Base-by-base conservation (phyloP, 2,797 vertebrate species). In the Siniperca scherzeri region DNA sequence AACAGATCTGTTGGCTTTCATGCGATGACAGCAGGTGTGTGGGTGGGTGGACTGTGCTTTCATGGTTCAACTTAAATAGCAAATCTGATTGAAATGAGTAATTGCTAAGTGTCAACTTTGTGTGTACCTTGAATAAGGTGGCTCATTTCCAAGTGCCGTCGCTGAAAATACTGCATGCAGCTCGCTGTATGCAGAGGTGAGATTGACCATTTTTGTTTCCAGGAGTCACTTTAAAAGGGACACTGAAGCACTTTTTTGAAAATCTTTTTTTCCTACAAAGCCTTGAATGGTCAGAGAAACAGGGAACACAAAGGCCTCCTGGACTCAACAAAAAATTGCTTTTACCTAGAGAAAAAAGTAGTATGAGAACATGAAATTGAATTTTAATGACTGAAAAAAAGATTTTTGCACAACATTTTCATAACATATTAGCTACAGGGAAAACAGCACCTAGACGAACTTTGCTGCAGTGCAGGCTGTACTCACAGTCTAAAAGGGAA, bases 21-120 rank as follows among this genome's bases (percentile, higher is more conserved):
- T 68, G 44, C 12, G 11, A 22, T 21, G 78, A 70, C 91, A 92
- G 90, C 91, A 91, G 92, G 88, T 89, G 85, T 85, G 92, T 91
- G 87, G 92, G 91, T 72, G 90, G 83, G 74, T 30, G 73, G 83
- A 78, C 77, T 22, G 14, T 12, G 81, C 68, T 80, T 83, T 85
- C 64, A 70, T 80, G 83, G 78, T 80, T 83, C 25, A 86, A 81
- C 77, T 77, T 88, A 77, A 92, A 91, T 83, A 82, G 72, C n/a
- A 81, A 81, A 87, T 89, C 57, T 77, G 66, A 90, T 65, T 86
- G 56, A 76, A 87, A 89, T 69, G 17, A 85, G 38, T 86, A 64
- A 84, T 76, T 85, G 73, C 56, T 30, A 65, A 71, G 55, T 81
- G 76, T 78, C 84, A 80, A 73, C 56, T 81, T 68, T 59, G 30